Evolutionary conservation across 2,113 vertebrate genomes (phyloP).

Genomic region (Neodontobutis hainanensis): DNA sequence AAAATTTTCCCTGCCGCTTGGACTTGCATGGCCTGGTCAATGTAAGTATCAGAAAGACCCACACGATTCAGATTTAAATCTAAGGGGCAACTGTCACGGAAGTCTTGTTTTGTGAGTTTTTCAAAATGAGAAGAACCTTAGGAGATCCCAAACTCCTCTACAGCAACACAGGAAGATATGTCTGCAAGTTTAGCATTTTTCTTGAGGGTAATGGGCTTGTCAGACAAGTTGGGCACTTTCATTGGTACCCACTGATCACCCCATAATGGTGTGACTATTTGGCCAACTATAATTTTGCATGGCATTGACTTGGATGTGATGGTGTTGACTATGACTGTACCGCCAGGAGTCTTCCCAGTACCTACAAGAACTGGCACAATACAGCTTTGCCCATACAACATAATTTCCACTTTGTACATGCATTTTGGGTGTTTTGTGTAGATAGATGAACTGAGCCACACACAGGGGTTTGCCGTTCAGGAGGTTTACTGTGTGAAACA

Average conservation of each 20-base stretch:
- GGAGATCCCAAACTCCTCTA: too few species aligned
- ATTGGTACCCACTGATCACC: constrained; percentile 42
- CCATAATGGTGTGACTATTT: constrained; percentile 11
- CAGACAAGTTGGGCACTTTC: constrained; percentile 21
- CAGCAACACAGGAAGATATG: constrained; percentile 27
- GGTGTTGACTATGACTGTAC: constrained; percentile 14
- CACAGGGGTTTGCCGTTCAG: too few species aligned
- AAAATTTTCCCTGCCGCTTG: too few species aligned
- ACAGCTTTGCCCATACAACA: neutral
- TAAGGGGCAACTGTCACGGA: too few species aligned
- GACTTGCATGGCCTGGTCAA: too few species aligned
- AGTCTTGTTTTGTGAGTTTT: too few species aligned
- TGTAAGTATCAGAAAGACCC: too few species aligned
- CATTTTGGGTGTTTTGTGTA: too few species aligned
- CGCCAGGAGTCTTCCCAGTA: constrained; percentile 24
- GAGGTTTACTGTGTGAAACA: too few species aligned
- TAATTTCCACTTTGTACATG: constrained; percentile 18
- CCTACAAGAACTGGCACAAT: constrained; percentile 30
- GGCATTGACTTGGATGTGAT: constrained; percentile 14
- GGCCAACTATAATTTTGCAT: constrained; percentile 14
- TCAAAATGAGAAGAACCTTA: too few species aligned
- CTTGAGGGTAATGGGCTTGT: constrained; percentile 27
- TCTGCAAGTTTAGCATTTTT: constrained; percentile 45
- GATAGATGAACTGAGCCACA: too few species aligned
- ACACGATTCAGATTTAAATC: too few species aligned